Evolutionary conservation across 2,113 vertebrate genomes (phyloP), one percentile per base, ranked within the genome.

Genomic region (Neodontobutis hainanensis): DNA sequence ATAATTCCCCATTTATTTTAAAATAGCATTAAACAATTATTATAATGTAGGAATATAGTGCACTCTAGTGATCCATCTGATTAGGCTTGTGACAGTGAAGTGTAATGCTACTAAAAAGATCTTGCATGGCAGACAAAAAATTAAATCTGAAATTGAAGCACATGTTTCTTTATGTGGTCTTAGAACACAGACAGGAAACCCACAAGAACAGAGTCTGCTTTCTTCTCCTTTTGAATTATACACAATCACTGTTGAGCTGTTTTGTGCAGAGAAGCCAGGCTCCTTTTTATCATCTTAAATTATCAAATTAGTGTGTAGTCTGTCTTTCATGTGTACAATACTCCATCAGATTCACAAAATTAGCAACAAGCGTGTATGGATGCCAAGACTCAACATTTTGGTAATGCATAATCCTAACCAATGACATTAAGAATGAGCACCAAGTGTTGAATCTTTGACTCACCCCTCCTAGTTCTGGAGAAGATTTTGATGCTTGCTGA

Each of bases 391-490:
- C 8, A 50, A 43, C 44, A 42, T 40, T 43, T 58, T 6, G 15
- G 11, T 5, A 4, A 35, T n/a, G 14, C 14, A 12, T 4, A 27
- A 34, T 52, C 8, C 55, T 52, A 14, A 48, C 5, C 56, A 2
- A 6, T 58, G 36, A 40, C 11, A 32, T 27, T 45, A 1, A 11
- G 27, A 75, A 5, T 12, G 3, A 7, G 32, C 5, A 14, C 9
- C 14, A 0, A 1, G 11, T 48, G 52, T 16, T 2, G 4, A 57
- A 32, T 44, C 40, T 50, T 16, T 0, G 2, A 65, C 94, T 96
- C 93, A 99, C 97, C 95, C 96, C 95, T 98, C 88, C 92, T 95
- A 85, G 94, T 92, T 82, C 96, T 94, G 84, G 96, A 95, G 92
- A 99, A 98, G 89, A 99, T 94, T 89, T 95, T 94, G 89, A 97